A percentile compares a stretch with the other conserved stretches of the same genome.
Evolutionary conservation across 2,113 vertebrate genomes (phyloP).

Genomic region (Pionites leucogaster): DNA sequence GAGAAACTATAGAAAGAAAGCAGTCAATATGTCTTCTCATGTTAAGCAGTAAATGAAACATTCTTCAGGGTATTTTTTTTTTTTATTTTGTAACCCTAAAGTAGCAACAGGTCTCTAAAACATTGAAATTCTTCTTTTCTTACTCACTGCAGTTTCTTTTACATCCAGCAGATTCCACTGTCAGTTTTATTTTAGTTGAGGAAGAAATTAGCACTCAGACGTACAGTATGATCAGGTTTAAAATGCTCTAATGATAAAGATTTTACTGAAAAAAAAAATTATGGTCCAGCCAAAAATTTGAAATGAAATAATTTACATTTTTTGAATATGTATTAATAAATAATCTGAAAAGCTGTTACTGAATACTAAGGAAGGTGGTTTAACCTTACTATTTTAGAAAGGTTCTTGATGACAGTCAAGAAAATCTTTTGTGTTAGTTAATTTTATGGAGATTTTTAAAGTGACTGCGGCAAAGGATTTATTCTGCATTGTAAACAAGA

Average conservation of each 20-base stretch:
- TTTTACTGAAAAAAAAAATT: conserved; percentile 1
- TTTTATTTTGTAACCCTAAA: background rate
- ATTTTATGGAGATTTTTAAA: background rate
- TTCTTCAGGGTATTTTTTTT: background rate
- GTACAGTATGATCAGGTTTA: background rate
- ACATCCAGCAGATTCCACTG: conserved; percentile 24
- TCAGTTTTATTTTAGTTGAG: conserved; percentile 37
- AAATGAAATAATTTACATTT: background rate
- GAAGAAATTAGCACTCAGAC: conserved; percentile 18
- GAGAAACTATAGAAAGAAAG: background rate
- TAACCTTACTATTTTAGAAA: background rate
- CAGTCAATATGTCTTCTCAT: background rate
- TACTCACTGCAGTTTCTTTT: background rate
- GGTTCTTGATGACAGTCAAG: background rate
- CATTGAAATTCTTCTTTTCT: background rate
- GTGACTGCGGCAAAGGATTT: background rate
- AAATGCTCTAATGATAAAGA: conserved; percentile 22
- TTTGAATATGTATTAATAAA: background rate
- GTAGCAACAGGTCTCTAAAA: background rate
- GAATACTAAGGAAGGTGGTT: background rate
- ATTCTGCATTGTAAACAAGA: background rate
- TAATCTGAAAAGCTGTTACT: background rate
- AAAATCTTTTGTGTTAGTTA: background rate
- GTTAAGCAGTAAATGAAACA: background rate
- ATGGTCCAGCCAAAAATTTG: background rate